Conservation (phyloP, 1,140 invertebrate species). For the Cotesia vestalis region DNA sequence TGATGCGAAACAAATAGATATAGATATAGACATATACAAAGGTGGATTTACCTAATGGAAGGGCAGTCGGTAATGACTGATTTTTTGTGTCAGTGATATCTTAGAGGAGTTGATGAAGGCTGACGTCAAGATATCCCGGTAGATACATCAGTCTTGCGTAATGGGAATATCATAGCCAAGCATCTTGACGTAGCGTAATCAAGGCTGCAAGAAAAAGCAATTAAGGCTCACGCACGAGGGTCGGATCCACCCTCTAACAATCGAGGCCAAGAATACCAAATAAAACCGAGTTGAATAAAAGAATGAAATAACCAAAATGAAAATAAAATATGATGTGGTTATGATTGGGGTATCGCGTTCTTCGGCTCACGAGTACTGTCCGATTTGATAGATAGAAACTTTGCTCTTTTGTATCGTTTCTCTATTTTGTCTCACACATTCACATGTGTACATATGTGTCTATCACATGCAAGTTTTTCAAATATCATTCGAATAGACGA, state of each 20-base stretch:
- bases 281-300: background rate
- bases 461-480: background rate
- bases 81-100: constrained; percentile 9
- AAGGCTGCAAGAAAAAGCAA: constrained; percentile 30
- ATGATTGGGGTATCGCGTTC: constrained; percentile 42
- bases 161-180: constrained; percentile 28
- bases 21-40: background rate
- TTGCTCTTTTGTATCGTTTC: constrained; percentile 34
- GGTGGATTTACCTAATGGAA: no score
- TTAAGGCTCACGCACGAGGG: constrained; percentile 27
- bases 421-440: constrained; percentile 18
- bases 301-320: constrained; percentile 17
- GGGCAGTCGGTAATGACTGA: background rate
- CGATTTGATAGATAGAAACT: constrained; percentile 40
- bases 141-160: constrained; percentile 20
- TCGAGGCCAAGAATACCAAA: background rate
- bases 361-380: constrained; percentile 27
- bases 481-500: no score
- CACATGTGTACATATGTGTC: background rate
- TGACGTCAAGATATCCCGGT: background rate
- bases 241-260: constrained; percentile 10
- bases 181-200: constrained; percentile 24
- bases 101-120: background rate
- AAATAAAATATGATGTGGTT: constrained; percentile 43
- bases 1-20: background rate